A percentile compares a stretch with the other conserved stretches of the same genome.
phyloP scores from a whole-genome alignment of 2,888 invertebrate genomes.

The Eulithis prunata region DNA sequence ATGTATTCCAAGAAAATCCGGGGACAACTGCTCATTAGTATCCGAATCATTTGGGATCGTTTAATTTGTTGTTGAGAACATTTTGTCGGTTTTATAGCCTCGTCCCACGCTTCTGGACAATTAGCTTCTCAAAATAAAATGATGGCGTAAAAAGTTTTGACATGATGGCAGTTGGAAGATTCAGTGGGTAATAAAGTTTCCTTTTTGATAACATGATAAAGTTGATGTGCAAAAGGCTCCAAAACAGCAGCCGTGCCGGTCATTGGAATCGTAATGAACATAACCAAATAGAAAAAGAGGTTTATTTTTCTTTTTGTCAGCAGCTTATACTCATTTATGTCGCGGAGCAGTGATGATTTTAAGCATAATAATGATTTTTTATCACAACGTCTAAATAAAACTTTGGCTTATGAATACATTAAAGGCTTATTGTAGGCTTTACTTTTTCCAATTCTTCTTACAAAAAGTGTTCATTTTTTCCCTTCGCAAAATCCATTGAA shows the following conservation, averaged over 20 bases:
- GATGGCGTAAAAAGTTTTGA: conserved; percentile 55
- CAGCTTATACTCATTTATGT: too few species aligned
- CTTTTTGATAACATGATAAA: conserved; percentile 17
- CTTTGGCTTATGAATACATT: too few species aligned
- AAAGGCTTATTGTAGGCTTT: too few species aligned
- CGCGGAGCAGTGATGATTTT: too few species aligned
- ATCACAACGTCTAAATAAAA: too few species aligned
- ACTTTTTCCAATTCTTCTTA: conserved; percentile 6
- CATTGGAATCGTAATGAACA: not conserved
- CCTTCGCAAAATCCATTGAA: conserved; percentile 39
- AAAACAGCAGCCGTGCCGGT: not conserved
- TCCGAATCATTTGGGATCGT: conserved; percentile 58
- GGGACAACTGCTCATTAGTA: conserved; percentile 50
- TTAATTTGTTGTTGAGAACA: conserved; percentile 64
- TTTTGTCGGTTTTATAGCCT: conserved; percentile 54
- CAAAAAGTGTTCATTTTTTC: conserved; percentile 12
- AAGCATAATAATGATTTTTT: too few species aligned
- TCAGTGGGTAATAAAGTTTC: conserved; percentile 49
- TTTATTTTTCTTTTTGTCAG: too few species aligned
- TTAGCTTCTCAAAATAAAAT: conserved; percentile 59
- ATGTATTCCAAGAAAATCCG: conserved; percentile 27
- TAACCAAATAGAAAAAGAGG: not conserved
- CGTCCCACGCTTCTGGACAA: conserved; percentile 58
- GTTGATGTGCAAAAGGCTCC: not conserved
- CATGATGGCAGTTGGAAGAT: conserved; percentile 42